Base-by-base conservation (phyloP, 2,888 invertebrate genomes). In the Stictocephala bisonia region DNA sequence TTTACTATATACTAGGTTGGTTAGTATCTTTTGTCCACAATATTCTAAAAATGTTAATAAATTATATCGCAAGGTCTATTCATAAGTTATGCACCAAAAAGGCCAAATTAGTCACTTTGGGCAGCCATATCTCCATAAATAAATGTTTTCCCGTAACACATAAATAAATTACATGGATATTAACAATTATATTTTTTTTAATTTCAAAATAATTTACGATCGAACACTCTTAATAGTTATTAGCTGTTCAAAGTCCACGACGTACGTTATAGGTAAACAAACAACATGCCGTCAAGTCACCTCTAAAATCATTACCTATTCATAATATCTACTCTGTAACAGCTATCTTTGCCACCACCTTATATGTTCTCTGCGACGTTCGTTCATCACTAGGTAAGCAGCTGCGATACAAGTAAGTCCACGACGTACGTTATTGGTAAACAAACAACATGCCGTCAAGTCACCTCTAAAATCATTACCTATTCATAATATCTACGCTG, bases 241-340 rank as follows among this genome's bases (percentile, higher is more conserved):
- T 44, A 44, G 44, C 15, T 44, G 44, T 44, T 44, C 44, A 44
- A 44, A 44, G 44, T 44, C 44, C 11, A 18, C 44, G 44, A 15
- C 18, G 44, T n/a, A 44, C 7, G 18, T 2, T 44, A n/a, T 44
- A 15, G 35, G 44, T 44, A 44, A 44, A 35, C 35, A 35, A 35
- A 35, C 35, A 35, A 13, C 35, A 35, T 35, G 35, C 35, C 13
- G 35, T 35, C 35, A 9, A 35, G 35, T 35, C 35, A 35, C 35
- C 13, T 35, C 35, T 7, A 13, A 35, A 35, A 35, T 35, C 35
- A 35, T 35, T 13, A 35, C 35, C 35, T 9, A 7, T 35, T 7
- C 13, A 35, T 35, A 7, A 35, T 35, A 35, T 35, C 35, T 35
- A 35, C 35, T 7, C 35, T 35, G 35, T 35, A 35, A 35, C 35